phyloP scores from a whole-genome alignment of 1,140 invertebrate species.

The Platyura marginata region DNA sequence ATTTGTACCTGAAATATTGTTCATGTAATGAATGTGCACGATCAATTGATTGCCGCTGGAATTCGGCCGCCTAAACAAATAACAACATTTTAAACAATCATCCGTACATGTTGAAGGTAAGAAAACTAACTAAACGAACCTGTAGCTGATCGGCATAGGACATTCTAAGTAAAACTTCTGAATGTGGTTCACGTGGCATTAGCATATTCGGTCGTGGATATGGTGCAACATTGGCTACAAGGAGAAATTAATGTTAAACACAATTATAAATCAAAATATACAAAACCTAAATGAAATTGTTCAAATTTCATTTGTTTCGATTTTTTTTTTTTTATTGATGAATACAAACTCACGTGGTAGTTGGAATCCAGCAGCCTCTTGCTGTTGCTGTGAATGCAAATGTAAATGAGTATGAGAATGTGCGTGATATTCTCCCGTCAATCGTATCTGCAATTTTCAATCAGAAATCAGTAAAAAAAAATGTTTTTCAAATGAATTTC shows the following conservation, averaged over 20 bases:
- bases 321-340: constrained; percentile 4
- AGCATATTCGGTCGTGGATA: constrained; percentile 26
- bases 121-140: constrained; percentile 5
- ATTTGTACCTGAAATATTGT: constrained; percentile 27
- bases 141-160: constrained; percentile 25
- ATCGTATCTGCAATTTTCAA: constrained; percentile 23
- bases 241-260: no score
- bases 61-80: constrained; percentile 23
- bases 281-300: neutral
- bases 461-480: neutral
- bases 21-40: constrained; percentile 14
- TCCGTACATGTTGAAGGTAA: neutral
- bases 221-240: constrained; percentile 26
- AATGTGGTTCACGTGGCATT: constrained; percentile 24
- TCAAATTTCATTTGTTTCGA: neutral
- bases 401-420: constrained; percentile 84
- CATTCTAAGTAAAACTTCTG: constrained; percentile 24
- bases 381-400: constrained; percentile 65
- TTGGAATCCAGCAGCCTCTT: constrained; percentile 36
- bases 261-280: no score
- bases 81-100: constrained; percentile 7
- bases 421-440: constrained; percentile 30
- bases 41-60: constrained; percentile 19
- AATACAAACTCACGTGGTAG: constrained; percentile 28
- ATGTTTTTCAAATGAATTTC: no score